Percentiles rank a stretch among this genome's conserved stretches.
Evolutionary conservation across 2,888 invertebrate species (phyloP).

Genomic region (Parasteatoda lunata): DNA sequence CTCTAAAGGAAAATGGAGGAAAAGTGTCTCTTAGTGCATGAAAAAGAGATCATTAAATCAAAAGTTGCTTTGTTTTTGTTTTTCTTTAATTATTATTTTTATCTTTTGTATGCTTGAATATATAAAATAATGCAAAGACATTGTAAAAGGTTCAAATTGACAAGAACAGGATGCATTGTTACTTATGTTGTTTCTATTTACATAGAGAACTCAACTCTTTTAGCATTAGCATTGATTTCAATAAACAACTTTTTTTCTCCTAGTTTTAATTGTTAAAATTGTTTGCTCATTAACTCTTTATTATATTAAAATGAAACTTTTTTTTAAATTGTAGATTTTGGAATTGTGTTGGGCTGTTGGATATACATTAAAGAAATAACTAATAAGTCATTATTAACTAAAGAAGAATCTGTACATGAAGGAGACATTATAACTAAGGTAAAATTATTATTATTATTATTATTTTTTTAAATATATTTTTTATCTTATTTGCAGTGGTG

Average conservation of each 20-base stretch:
- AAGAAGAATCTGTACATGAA: constrained; percentile 87
- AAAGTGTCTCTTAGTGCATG: no score
- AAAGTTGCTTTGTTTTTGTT: no score
- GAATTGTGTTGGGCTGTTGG: constrained; percentile 94
- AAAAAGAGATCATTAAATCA: no score
- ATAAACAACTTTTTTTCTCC: background rate
- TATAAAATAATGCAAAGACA: no score
- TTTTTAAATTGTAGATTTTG: constrained; percentile 84
- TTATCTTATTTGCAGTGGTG: background rate
- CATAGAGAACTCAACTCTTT: no score
- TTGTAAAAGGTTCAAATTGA: no score
- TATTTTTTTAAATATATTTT: constrained; percentile 3
- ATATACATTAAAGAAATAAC: constrained; percentile 95
- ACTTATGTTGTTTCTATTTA: no score
- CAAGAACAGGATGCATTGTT: no score
- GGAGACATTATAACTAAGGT: constrained; percentile 94
- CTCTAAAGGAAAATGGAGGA: no score
- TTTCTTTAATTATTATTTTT: no score
- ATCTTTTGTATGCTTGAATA: no score
- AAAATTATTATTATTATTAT: constrained; percentile 6
- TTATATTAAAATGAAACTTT: no score
- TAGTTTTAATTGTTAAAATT: background rate
- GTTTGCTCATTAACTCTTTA: background rate
- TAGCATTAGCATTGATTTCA: background rate
- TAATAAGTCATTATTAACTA: constrained; percentile 83